Evolutionary conservation across 2,113 vertebrate species (phyloP).

Genomic region (Lutjanus erythropterus): DNA sequence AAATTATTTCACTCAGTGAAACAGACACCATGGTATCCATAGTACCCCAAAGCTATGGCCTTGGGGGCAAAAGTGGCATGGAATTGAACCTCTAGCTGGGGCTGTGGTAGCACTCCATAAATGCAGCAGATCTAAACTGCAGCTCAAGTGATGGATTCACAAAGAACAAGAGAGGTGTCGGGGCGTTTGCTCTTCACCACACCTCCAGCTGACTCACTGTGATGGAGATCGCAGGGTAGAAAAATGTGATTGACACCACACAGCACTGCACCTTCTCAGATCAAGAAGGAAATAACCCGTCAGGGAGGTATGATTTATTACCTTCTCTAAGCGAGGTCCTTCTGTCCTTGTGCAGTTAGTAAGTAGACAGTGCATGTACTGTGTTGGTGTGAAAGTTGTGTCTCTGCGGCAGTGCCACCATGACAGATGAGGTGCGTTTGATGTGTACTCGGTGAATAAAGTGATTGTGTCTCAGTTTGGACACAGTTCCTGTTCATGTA

Average conservation of each 20-base stretch:
- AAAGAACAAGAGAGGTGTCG: background rate
- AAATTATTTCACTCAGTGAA: background rate
- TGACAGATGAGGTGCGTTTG: slow-evolving; percentile 21
- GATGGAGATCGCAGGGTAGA: slow-evolving; percentile 7
- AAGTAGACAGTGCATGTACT: background rate
- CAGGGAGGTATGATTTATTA: slow-evolving; percentile 4
- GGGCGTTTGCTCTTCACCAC: slow-evolving; percentile 9
- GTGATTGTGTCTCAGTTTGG: background rate
- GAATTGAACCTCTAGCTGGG: background rate
- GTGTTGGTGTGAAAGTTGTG: slow-evolving; percentile 3
- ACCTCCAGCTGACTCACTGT: slow-evolving; percentile 23
- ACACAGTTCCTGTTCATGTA: slow-evolving; percentile 13
- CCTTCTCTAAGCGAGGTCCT: background rate
- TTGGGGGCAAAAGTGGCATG: background rate
- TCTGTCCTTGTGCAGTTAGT: slow-evolving; percentile 16
- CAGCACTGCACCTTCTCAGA: background rate
- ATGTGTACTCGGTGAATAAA: slow-evolving; percentile 25
- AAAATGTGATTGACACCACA: slow-evolving; percentile 13
- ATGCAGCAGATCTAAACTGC: background rate
- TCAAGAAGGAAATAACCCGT: slow-evolving; percentile 2
- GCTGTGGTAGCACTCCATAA: background rate
- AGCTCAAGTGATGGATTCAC: background rate
- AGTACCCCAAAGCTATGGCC: no score
- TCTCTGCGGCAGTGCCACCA: background rate
- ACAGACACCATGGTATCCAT: no score